phyloP scores from a whole-genome alignment of 2,113 vertebrate genomes.

The Nipponia nippon region DNA sequence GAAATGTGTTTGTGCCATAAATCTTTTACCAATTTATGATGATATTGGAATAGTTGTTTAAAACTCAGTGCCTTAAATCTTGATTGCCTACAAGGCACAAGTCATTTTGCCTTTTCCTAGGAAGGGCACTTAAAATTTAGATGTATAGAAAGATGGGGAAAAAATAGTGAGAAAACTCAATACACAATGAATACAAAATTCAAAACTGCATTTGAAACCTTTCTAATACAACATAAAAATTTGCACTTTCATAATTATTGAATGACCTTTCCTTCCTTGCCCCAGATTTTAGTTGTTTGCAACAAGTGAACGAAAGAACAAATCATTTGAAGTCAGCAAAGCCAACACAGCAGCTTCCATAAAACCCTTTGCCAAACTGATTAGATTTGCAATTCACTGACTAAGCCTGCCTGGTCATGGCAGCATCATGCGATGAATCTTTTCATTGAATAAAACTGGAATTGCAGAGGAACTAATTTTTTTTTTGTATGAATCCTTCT shows the following conservation, averaged over 20 bases:
- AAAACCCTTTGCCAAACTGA: constrained; percentile 78
- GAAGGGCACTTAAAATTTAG: not conserved
- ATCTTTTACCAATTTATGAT: not conserved
- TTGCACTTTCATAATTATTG: not conserved
- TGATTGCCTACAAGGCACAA: not conserved
- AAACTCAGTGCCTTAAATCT: not conserved
- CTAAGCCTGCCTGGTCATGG: constrained; percentile 70
- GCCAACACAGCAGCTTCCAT: constrained; percentile 61
- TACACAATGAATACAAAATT: not conserved
- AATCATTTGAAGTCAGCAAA: constrained; percentile 58
- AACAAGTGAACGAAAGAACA: constrained; percentile 64
- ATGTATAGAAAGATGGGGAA: not conserved
- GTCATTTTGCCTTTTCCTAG: not conserved
- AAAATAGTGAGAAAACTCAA: not conserved
- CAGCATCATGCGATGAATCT: constrained; percentile 46
- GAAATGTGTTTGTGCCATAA: not conserved
- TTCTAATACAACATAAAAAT: not conserved
- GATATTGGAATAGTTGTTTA: not conserved
- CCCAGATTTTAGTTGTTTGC: constrained; percentile 42
- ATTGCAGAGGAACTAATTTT: not conserved
- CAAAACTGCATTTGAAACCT: constrained; percentile 13
- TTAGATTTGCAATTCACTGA: constrained; percentile 76
- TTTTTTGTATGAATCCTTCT: not conserved
- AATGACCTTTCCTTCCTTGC: not conserved
- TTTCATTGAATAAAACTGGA: constrained; percentile 58